These are phyloP conservation scores for Peromyscus nudipes DNA, from an alignment of 2,797 vertebrate species.

Conservation along the genomic window DNA sequence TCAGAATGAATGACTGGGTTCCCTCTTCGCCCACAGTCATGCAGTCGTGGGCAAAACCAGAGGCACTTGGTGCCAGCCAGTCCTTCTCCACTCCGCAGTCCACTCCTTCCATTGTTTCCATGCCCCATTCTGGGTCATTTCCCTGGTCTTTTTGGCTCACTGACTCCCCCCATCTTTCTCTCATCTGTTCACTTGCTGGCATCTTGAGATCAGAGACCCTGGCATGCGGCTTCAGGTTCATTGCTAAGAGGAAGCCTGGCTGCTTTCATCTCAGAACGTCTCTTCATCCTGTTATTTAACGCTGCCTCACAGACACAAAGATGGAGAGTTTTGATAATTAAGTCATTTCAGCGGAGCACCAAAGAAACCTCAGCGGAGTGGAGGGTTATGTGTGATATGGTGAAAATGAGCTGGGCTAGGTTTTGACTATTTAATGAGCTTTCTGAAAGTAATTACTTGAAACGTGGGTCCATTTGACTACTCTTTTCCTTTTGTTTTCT, in stretches of 20 bases:
- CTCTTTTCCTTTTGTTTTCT: conserved; percentile 67
- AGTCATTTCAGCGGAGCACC: conserved; percentile 77
- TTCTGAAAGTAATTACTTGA: conserved; percentile 80
- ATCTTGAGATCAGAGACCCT: conserved; percentile 51
- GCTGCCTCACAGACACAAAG: conserved; percentile 68
- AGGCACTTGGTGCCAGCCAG: background rate
- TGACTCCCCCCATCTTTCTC: background rate
- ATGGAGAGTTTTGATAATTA: conserved; percentile 80
- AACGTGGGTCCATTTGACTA: conserved; percentile 69
- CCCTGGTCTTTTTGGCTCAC: background rate
- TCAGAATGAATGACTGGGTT: background rate
- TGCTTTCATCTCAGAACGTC: conserved; percentile 65
- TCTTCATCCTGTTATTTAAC: conserved; percentile 68
- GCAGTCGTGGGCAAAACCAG: background rate
- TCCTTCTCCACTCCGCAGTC: background rate
- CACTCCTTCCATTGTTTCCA: background rate
- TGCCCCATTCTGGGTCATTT: background rate
- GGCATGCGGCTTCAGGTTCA: conserved; percentile 11
- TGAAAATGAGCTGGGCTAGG: conserved; percentile 60
- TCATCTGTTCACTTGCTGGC: background rate
- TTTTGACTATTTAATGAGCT: conserved; percentile 82
- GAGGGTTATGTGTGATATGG: conserved; percentile 40
- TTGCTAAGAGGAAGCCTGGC: conserved; percentile 65
- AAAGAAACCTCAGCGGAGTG: conserved; percentile 68
- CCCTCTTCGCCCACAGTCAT: background rate